phyloP scores from a whole-genome alignment of 1,140 invertebrate genomes.

The Carposina sasakii region DNA sequence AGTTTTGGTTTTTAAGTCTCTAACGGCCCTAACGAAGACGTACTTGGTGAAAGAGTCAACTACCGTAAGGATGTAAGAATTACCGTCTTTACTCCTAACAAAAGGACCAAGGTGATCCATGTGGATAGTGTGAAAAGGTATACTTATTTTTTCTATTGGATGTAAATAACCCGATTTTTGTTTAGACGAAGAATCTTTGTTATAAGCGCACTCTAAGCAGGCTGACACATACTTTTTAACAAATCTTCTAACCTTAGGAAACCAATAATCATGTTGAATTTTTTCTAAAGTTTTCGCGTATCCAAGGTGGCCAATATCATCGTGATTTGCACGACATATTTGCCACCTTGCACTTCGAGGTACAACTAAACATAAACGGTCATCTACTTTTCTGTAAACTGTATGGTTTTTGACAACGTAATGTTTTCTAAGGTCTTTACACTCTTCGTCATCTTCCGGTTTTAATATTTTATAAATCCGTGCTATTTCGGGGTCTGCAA shows the following conservation, averaged over 20 bases:
- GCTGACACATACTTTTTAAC: conserved; percentile 28
- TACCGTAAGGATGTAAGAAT: conserved; percentile 20
- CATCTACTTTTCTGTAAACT: conserved; percentile 12
- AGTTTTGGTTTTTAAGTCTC: conserved; percentile 24
- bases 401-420: conserved; percentile 20
- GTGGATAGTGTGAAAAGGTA: conserved; percentile 26
- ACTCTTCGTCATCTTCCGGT: conserved; percentile 20
- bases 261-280: conserved; percentile 27
- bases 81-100: conserved; percentile 17
- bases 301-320: conserved; percentile 29
- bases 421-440: conserved; percentile 21
- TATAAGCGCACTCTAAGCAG: conserved; percentile 32
- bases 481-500: conserved; percentile 7
- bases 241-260: conserved; percentile 24
- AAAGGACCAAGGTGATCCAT: conserved; percentile 28
- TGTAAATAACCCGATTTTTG: conserved; percentile 16
- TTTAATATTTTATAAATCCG: conserved; percentile 21
- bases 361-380: conserved; percentile 17
- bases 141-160: conserved; percentile 17
- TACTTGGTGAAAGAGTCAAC: conserved; percentile 32
- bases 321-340: conserved; percentile 22
- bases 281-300: conserved; percentile 23
- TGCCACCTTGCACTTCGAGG: conserved; percentile 20
- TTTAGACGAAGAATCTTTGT: conserved; percentile 19
- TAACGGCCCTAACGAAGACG: conserved; percentile 18